phyloP scores from a whole-genome alignment of 1,140 invertebrate genomes.

The Drosophila albomicans region DNA sequence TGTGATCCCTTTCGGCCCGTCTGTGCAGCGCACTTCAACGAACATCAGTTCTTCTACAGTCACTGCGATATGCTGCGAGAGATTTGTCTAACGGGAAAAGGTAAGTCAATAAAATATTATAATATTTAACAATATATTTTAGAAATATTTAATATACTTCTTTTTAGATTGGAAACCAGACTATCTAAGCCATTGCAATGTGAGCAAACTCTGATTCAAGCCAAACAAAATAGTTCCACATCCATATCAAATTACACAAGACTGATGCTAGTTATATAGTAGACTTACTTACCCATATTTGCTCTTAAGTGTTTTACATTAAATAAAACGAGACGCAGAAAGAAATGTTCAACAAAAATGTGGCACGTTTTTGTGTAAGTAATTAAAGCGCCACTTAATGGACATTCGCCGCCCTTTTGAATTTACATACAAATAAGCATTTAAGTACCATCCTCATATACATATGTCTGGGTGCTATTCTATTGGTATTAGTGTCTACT shows the following conservation, averaged over 20 bases:
- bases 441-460: neutral
- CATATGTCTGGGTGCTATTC: neutral
- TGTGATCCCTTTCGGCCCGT: conserved; percentile 74
- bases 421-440: conserved; percentile 16
- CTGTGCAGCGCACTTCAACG: conserved; percentile 61
- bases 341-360: neutral
- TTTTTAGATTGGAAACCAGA: conserved; percentile 75
- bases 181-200: conserved; percentile 76
- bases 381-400: conserved; percentile 28
- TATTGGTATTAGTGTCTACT: neutral
- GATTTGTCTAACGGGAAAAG: conserved; percentile 74
- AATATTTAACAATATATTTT: no score
- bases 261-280: conserved; percentile 25
- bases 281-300: neutral
- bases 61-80: conserved; percentile 80
- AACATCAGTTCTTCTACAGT: conserved; percentile 82
- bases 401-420: neutral
- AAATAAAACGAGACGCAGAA: conserved; percentile 19
- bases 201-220: conserved; percentile 52
- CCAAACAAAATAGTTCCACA: conserved; percentile 6
- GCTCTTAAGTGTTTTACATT: conserved; percentile 16
- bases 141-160: neutral
- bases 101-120: conserved; percentile 36
- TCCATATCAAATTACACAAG: conserved; percentile 20
- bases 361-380: conserved; percentile 13